Conservation (phyloP, 2,888 invertebrate genomes). For the Caenorhabditis plicata region DNA sequence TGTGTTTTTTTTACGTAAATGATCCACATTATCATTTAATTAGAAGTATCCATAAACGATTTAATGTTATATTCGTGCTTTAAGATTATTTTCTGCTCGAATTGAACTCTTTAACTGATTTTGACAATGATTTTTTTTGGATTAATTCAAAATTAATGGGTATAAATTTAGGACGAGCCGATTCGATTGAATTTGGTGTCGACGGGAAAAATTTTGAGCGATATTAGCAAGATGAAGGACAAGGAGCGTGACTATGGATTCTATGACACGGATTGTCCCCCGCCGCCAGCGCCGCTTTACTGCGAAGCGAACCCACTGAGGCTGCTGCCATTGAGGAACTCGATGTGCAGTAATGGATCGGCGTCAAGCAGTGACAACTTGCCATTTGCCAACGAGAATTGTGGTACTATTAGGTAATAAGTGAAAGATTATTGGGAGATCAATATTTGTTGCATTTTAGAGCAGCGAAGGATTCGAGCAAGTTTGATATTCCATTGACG, state of each 20-base stretch:
- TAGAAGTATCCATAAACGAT: too few species aligned
- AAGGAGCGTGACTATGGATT: conserved; percentile 33
- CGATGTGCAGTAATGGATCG: conserved; percentile 1
- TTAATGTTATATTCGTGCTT: too few species aligned
- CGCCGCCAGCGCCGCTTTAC: conserved; percentile 64
- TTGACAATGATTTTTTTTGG: too few species aligned
- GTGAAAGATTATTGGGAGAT: too few species aligned
- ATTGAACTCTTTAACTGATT: too few species aligned
- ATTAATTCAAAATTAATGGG: too few species aligned
- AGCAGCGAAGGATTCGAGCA: background rate
- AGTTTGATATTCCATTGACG: background rate
- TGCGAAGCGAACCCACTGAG: conserved; percentile 9
- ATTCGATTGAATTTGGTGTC: conserved; percentile 35
- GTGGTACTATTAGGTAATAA: conserved; percentile 83
- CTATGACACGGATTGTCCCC: conserved; percentile 51
- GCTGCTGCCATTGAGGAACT: background rate
- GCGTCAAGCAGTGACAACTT: conserved; percentile 58
- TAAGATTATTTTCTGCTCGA: too few species aligned
- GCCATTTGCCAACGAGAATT: conserved; percentile 97
- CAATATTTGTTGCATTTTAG: too few species aligned
- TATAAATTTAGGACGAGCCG: conserved; percentile 24
- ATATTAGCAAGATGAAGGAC: conserved; percentile 47
- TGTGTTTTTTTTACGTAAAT: too few species aligned
- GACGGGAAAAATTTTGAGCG: conserved; percentile 38
- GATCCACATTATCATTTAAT: too few species aligned